Evolutionary conservation across 2,113 vertebrate species (phyloP), one percentile per base, ranked within the genome.

Genomic region (Oreochromis tanganicae): DNA sequence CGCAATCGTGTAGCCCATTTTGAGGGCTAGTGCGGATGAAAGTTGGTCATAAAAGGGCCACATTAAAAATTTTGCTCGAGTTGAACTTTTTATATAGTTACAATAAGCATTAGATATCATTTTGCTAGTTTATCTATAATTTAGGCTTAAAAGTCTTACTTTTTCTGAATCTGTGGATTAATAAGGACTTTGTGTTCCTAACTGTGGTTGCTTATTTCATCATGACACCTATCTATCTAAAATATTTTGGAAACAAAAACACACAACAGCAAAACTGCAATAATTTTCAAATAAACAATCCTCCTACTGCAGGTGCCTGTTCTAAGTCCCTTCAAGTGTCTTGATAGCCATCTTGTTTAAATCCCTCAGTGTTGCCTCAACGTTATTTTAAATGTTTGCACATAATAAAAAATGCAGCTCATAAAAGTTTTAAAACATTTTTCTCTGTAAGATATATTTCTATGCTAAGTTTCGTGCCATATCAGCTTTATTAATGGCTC

Each of bases 11-110:
- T 90, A 66, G 83, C 81, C 73, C 61, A 82, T 36, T 88, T 88
- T 89, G 34, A 82, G 21, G 61, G 56, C 66, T 50, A 57, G n/a
- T 75, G 14, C 71, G 84, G 83, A 90, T 90, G 24, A 90, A 89
- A 91, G 82, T 89, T 92, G 41, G 32, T 89, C 85, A 59, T 41
- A 41, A 68, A 93, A 83, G 29, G 63, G 54, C 68, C 55, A 55
- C 66, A 48, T 29, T 91, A 79, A 50, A 73, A 89, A 59, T 83
- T 90, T 85, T 54, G 61, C 43, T 61, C 46, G 52, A 38, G 78
- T 55, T 83, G 48, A 63, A 80, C 16, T 82, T 82, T 78, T 78
- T 50, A 78, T 50, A 19, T 32, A n/a, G 71, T 50, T 29, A 32
- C 46, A 34, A 5, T 5, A 75, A n/a, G 9, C 12, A 59, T 8